Evolutionary conservation across 2,113 vertebrate genomes (phyloP).

Genomic region (Tichodroma muraria): DNA sequence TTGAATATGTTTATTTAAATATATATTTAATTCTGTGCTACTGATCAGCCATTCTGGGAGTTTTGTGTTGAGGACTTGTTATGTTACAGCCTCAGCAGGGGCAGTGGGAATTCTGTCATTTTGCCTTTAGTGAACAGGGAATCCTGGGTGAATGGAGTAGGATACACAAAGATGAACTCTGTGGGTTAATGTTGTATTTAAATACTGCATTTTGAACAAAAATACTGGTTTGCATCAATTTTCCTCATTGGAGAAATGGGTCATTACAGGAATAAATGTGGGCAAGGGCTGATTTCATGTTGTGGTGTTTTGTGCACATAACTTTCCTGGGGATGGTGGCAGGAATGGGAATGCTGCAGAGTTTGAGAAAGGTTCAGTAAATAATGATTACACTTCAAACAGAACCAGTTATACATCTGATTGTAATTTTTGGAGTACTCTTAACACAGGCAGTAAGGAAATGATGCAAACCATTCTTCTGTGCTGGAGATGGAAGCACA

Average conservation of each 20-base stretch:
- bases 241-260: neutral
- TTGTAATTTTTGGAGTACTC: neutral
- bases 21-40: neutral
- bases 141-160: neutral
- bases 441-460: neutral
- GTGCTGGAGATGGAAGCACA: neutral
- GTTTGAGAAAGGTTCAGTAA: neutral
- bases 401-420: neutral
- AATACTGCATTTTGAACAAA: neutral
- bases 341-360: neutral
- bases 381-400: neutral
- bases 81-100: neutral
- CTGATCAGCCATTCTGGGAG: neutral
- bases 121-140: neutral
- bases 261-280: neutral
- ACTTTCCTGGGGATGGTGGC: neutral
- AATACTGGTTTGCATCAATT: neutral
- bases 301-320: neutral
- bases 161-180: neutral
- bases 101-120: neutral
- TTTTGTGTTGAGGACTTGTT: neutral
- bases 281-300: neutral
- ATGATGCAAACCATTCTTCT: neutral
- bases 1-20: neutral
- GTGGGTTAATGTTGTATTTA: neutral